These are phyloP conservation scores for Rhagium mordax DNA, from an alignment of 2,888 invertebrate genomes.

Conservation along the genomic window DNA sequence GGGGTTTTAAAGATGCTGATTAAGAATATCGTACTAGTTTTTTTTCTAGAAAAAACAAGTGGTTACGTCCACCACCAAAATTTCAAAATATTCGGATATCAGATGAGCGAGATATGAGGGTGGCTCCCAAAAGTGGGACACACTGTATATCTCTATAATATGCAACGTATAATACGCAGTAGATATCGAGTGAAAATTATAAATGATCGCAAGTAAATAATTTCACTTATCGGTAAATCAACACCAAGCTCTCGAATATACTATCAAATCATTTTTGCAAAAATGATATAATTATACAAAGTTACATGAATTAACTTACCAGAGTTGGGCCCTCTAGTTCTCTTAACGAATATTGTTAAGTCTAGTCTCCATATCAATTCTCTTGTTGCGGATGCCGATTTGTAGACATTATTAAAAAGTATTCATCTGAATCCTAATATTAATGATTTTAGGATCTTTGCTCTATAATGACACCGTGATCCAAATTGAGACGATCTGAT, in stretches of 20 bases:
- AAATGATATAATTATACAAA: neutral
- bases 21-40: too few relatives aligned
- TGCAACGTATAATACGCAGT: neutral
- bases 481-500: neutral
- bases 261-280: neutral
- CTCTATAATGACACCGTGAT: neutral
- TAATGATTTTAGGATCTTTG: neutral
- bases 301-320: neutral
- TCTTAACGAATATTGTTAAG: neutral
- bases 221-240: neutral
- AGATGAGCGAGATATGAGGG: too few relatives aligned
- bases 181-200: neutral
- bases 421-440: neutral
- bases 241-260: neutral
- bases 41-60: too few relatives aligned
- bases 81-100: too few relatives aligned
- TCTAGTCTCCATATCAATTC: neutral
- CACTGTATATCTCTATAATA: too few relatives aligned
- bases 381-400: neutral
- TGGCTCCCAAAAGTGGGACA: too few relatives aligned
- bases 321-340: neutral
- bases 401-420: neutral
- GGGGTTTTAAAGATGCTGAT: too few relatives aligned
- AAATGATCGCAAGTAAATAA: neutral
- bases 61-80: too few relatives aligned